Percentiles rank a stretch among this genome's conserved stretches.
Evolutionary conservation across 2,888 invertebrate species (phyloP).

Genomic region (Anarsia innoxiella): DNA sequence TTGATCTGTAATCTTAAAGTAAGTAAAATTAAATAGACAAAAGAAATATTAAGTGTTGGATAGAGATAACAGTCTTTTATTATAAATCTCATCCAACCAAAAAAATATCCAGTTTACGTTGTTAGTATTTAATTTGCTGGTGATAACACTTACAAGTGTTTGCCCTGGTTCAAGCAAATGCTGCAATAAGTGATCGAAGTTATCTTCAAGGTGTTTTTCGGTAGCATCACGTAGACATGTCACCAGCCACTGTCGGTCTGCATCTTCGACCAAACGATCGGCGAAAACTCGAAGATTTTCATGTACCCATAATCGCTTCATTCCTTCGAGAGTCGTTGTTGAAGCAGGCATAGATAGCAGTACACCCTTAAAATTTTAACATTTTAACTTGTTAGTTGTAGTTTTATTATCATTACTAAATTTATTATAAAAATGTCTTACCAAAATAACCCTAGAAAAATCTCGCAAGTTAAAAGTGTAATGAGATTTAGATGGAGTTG

Average conservation of each 20-base stretch:
- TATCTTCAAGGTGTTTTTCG: conserved; percentile 74
- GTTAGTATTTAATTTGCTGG: no score
- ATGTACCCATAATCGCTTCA: conserved; percentile 96
- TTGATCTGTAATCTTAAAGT: conserved; percentile 80
- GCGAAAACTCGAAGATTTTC: conserved; percentile 94
- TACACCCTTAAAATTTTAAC: conserved; percentile 78
- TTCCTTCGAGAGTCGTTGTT: conserved; percentile 86
- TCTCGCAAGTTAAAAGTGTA: conserved; percentile 96
- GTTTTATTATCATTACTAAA: neutral
- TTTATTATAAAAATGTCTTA: conserved; percentile 30
- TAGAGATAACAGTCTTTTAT: no score
- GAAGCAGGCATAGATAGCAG: conserved; percentile 94
- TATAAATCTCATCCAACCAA: no score
- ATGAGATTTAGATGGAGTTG: conserved; percentile 95
- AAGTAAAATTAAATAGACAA: no score
- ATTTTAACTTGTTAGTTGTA: neutral
- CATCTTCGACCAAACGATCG: conserved; percentile 91
- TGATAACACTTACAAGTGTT: no score
- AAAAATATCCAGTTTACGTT: no score
- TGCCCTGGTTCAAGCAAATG: conserved; percentile 73
- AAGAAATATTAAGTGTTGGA: no score
- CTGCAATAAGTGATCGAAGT: conserved; percentile 81
- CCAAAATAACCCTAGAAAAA: conserved; percentile 93
- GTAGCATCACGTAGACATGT: conserved; percentile 79
- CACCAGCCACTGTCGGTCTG: conserved; percentile 88